Percentiles rank a stretch among this genome's conserved stretches.
These are phyloP conservation scores for Lichenostomus cassidix DNA, from an alignment of 2,113 vertebrate genomes.

Conservation along the genomic window DNA sequence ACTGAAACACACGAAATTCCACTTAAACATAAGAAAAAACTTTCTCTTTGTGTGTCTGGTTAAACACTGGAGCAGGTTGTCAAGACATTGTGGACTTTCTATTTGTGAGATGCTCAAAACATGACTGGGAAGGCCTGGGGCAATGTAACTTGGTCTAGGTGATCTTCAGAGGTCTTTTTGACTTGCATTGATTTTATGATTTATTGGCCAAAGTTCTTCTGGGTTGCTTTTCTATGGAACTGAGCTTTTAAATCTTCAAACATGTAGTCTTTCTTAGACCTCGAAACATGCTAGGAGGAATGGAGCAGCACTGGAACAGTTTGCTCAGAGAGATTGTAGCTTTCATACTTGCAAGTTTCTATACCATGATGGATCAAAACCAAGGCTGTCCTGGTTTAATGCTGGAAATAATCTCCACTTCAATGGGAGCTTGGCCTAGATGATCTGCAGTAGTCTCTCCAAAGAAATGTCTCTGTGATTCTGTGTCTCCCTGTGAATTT, in stretches of 20 bases:
- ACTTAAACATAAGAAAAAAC: not conserved
- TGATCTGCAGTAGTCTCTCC: not conserved
- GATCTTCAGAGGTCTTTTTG: not conserved
- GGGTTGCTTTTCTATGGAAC: not conserved
- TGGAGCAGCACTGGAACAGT: not conserved
- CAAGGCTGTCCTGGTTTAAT: not conserved
- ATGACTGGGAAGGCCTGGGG: not conserved
- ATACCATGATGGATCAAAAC: not conserved
- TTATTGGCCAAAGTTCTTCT: not conserved
- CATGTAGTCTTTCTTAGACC: not conserved
- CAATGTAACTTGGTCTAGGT: not conserved
- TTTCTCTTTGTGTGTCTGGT: not conserved
- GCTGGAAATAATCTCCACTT: not conserved
- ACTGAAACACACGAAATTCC: not conserved
- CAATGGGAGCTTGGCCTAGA: not conserved
- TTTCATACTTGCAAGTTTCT: not conserved
- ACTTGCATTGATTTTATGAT: not conserved
- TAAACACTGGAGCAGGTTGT: not conserved
- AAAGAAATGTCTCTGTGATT: not conserved
- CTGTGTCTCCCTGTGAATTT: not conserved
- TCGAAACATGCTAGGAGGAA: not conserved
- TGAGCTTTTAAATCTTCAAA: not conserved
- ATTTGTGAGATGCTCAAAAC: not conserved
- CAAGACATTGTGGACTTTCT: not conserved
- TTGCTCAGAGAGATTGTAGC: not conserved